Evolutionary conservation across 2,797 vertebrate species (phyloP), one percentile per base, ranked within the genome.

Genomic region (Gambelia wislizenii): DNA sequence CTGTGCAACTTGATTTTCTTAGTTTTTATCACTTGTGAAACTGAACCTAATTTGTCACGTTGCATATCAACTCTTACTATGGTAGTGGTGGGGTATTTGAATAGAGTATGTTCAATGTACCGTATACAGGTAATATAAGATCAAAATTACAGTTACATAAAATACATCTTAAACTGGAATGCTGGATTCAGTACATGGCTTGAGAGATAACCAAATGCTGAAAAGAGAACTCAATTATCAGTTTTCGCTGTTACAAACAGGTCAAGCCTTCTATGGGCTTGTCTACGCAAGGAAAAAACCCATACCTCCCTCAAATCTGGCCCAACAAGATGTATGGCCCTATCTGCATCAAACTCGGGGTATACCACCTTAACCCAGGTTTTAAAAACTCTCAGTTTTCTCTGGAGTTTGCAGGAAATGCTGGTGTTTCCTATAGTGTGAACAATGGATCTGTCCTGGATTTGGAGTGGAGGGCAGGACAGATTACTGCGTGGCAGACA

Each of bases 11-110:
- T 33, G 83, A 61, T 1, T 83, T 25, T 36, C 1, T 14, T 25
- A 36, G 74, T 88, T 69, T 16, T 54, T 90, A 16, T 18, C 0
- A 88, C 54, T 8, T 88, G 82, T 87, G 16, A 89, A 85, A 85
- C 36, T 18, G 39, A 18, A 76, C 3, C 80, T 85, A 49, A 25
- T 54, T 27, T 64, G 10, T 64, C 3, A 49, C 10, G 44, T 16
- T 27, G 25, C 36, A 74, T 72, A 25, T 6, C 52, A 81, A 25
- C 67, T 82, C 7, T 74, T 54, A 49, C 69, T 54, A 47, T 36
- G 67, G 12, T n/a, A 20, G 67, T 64, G n/a, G 49, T n/a, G 67
- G 47, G 16, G 39, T 44, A 78, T 85, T 81, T 81, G n/a, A 85
- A 47, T 22, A 85, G 39, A 85, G 13, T 42, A 82, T 67, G 2